Evolutionary conservation across 2,113 vertebrate genomes (phyloP), one percentile per base, ranked within the genome.

Genomic region (Nipponia nippon): DNA sequence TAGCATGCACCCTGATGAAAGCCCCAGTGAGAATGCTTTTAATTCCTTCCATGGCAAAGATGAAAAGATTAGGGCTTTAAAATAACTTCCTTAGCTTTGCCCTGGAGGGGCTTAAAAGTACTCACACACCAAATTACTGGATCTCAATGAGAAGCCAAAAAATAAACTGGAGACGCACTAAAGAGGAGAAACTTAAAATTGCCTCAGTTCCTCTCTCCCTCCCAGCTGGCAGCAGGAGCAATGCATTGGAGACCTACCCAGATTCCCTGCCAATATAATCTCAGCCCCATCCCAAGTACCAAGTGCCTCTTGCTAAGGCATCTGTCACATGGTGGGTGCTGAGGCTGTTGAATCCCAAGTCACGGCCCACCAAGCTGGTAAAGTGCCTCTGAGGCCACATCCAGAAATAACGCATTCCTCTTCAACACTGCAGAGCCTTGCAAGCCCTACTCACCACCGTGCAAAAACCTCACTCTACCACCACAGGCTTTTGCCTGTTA

Each of bases 171-270:
- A 55, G 38, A 23, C 22, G 6, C 9, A 75, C 4, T 19, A 32
- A 59, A 50, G 10, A 88, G 2, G 4, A 86, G 19, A 50, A 86
- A 36, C 0, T 6, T 10, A 4, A 9, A 34, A 34, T 58, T 50
- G 18, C 25, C 26, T 46, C 32, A 63, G 38, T 42, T 75, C 25
- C 13, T 69, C 10, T 69, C 32, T 62, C 16, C 18, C 29, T 80
- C 40, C 11, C 46, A 55, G 22, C 2, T 42, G 36, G 40, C n/a
- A 83, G 32, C 59, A 52, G 76, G 6, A 85, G 10, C 4, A 2
- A 3, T 0, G 1, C 1, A 0, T 14, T 65, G 13, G 30, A 55
- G n/a, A 79, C 10, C 17, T 9, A 1, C 0, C 0, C 13, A 77
- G 23, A 62, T 32, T 65, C 18, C 12, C 46, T 66, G 23, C 5